Conservation (phyloP, 92 coral and sea anemone species). For the Parazoanthus atlanticus region DNA sequence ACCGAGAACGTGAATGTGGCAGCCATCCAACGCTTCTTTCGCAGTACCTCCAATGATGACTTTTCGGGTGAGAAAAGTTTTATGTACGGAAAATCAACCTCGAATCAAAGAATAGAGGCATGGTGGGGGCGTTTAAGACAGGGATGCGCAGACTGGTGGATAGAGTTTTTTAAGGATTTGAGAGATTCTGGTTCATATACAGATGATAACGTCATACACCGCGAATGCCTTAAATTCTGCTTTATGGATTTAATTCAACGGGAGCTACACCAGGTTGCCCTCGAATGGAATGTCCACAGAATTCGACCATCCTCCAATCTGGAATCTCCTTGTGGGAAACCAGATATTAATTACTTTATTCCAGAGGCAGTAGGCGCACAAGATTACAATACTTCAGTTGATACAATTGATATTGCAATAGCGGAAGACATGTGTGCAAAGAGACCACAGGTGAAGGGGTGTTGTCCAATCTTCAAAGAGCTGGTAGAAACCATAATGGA, state of each 20-base stretch:
- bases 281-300: constrained; percentile 54
- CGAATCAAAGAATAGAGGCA: constrained; percentile 60
- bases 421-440: constrained; percentile 45
- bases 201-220: constrained; percentile 56
- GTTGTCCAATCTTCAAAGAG: constrained; percentile 45
- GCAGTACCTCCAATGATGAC: constrained; percentile 38
- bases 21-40: constrained; percentile 44
- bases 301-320: constrained; percentile 49
- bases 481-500: constrained; percentile 55
- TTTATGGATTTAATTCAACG: constrained; percentile 54
- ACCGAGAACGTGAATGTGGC: constrained; percentile 52
- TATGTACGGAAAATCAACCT: constrained; percentile 50
- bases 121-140: constrained; percentile 60
- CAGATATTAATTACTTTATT: constrained; percentile 54
- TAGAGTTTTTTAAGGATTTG: constrained; percentile 58
- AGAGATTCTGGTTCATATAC: constrained; percentile 47
- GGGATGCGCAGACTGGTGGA: constrained; percentile 65
- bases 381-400: constrained; percentile 44
- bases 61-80: constrained; percentile 57
- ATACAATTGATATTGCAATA: constrained; percentile 41
- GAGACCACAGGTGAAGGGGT: constrained; percentile 43
- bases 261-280: constrained; percentile 49
- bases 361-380: constrained; percentile 43
- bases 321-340: constrained; percentile 48
- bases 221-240: constrained; percentile 51